Base-by-base conservation (phyloP, 2,113 vertebrate species). In the Percina caprodes region DNA sequence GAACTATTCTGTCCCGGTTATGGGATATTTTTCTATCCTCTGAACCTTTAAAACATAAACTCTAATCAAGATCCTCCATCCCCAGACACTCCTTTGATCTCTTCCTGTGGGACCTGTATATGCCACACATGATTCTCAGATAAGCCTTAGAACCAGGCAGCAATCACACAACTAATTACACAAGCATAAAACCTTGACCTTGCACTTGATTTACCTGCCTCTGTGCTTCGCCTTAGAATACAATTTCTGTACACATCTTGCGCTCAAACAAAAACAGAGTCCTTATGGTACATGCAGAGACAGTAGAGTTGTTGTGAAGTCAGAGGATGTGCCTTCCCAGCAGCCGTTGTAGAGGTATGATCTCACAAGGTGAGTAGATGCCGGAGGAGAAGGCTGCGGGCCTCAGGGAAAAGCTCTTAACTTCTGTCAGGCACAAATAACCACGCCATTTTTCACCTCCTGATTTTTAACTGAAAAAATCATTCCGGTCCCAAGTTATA, bases 341-440 rank as follows among this genome's bases (percentile, higher is more conserved):
- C 84, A 88, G 91, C 85, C 58, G 73, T 80, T 79, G 69, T 63
- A 81, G 83, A 72, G 70, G 82, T 86, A 82, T 89, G 89, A 89
- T 89, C 90, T 91, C 82, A 69, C 95, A 95, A 95, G 95, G 94
- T 95, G 95, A 96, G 93, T 62, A 83, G 79, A 84, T 86, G 92
- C 91, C 91, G 88, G 92, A 93, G 93, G 92, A 95, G 94, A 91
- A 91, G 88, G 89, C 91, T 92, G 88, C 12, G 80, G 90, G 92
- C 93, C 93, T 90, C 87, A 52, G 94, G 95, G 95, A 95, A 90
- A 95, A 92, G 92, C 95, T 95, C 94, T 95, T 96, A 95, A 95
- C 95, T 95, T 95, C 95, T 96, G 95, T 95, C 95, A 95, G 92
- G 94, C 91, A 95, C 94, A 95, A 95, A 95, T 95, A 95, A 95